A percentile compares a stretch with the other conserved stretches of the same genome.
phyloP scores from a whole-genome alignment of 2,113 vertebrate genomes.

The Mobula hypostoma region DNA sequence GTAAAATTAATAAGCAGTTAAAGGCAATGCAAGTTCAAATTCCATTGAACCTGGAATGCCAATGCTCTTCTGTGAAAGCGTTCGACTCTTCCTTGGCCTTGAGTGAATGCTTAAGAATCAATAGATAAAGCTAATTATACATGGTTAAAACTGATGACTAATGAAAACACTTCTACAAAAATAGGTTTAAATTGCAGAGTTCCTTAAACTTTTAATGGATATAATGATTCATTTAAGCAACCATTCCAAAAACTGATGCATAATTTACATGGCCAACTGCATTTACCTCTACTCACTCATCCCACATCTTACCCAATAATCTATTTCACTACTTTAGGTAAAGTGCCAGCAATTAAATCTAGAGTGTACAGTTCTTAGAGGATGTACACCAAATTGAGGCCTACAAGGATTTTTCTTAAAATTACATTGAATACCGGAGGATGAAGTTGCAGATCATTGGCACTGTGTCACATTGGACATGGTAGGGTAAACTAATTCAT shows the following conservation, averaged over 20 bases:
- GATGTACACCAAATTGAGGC: too few species aligned
- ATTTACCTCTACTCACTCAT: not conserved
- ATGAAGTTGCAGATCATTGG: not conserved
- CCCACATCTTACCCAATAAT: not conserved
- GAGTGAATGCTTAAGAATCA: too few species aligned
- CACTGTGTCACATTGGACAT: not conserved
- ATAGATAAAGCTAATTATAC: not conserved
- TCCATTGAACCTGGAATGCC: not conserved
- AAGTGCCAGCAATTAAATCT: not conserved
- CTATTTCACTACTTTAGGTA: not conserved
- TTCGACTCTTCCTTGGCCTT: not conserved
- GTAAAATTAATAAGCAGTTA: not conserved
- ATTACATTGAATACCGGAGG: not conserved
- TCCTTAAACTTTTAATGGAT: not conserved
- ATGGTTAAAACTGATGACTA: not conserved
- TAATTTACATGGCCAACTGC: not conserved
- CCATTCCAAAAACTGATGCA: not conserved
- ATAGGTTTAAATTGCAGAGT: not conserved
- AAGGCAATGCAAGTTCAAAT: not conserved
- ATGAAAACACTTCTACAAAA: not conserved
- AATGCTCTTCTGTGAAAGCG: not conserved
- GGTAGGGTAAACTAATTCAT: not conserved
- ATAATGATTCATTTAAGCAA: not conserved
- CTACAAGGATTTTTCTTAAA: not conserved
- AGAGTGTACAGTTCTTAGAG: too few species aligned